Evolutionary conservation across 2,888 invertebrate genomes (phyloP).

Genomic region (Euplexia lucipara): DNA sequence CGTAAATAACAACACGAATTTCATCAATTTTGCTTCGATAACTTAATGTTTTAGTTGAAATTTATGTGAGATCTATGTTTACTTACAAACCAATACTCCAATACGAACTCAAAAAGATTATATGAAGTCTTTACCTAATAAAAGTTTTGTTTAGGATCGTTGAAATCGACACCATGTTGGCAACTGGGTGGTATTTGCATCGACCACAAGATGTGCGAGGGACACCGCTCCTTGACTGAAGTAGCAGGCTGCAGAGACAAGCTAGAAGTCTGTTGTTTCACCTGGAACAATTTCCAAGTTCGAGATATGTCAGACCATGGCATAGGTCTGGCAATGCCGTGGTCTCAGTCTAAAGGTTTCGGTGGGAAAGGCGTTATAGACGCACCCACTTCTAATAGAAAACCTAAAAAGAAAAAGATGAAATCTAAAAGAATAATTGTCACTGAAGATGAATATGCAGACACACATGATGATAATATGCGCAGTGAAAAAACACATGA

Average conservation of each 20-base stretch:
- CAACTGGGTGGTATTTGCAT: constrained; percentile 82
- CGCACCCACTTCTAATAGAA: constrained; percentile 4
- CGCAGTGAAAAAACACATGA: background rate
- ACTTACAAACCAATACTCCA: constrained; percentile 12
- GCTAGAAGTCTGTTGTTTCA: constrained; percentile 83
- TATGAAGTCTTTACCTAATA: constrained; percentile 29
- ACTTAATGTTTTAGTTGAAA: constrained; percentile 15
- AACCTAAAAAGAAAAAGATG: constrained; percentile 33
- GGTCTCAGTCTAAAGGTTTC: constrained; percentile 68
- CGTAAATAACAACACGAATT: background rate
- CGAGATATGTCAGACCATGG: constrained; percentile 76
- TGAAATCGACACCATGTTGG: constrained; percentile 83
- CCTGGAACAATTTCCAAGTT: constrained; percentile 79
- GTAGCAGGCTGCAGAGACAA: constrained; percentile 81
- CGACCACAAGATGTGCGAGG: constrained; percentile 76
- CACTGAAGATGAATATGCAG: background rate
- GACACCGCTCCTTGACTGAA: constrained; percentile 74
- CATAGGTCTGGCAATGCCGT: constrained; percentile 74
- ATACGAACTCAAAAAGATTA: constrained; percentile 25
- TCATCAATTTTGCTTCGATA: constrained; percentile 9
- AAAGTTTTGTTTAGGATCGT: constrained; percentile 73
- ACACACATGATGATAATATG: background rate
- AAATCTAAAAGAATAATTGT: constrained; percentile 34
- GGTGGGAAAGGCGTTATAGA: constrained; percentile 79
- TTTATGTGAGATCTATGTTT: constrained; percentile 25